Base-by-base conservation (phyloP, 2,113 vertebrate species). In the Tupaia tana region DNA sequence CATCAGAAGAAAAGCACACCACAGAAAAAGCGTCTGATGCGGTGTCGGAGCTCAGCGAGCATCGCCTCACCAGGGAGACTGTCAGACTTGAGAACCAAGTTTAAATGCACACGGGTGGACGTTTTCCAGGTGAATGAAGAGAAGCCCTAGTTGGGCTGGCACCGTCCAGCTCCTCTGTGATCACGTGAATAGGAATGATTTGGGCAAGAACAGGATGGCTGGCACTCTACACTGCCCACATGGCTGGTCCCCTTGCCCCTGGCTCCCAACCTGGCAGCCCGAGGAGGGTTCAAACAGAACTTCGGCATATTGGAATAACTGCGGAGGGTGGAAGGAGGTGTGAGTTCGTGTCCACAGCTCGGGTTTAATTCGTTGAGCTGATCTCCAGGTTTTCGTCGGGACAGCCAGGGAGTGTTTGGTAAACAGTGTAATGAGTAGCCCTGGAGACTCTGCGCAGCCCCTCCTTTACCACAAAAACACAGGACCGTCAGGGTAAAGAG, bases 61-160 rank as follows among this genome's bases (percentile, higher is more conserved):
- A 13, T 12, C 10, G 52, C 70, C 83, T 94, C 85, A 64, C 29
- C 71, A 1, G 92, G 89, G n/a, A 79, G 59, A 15, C 6, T 52
- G 92, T 64, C 69, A 94, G 92, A 73, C 43, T 86, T 91, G 6
- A 77, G 54, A 95, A 80, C 93, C 54, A 89, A 80, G 94, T 59
- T 56, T 13, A 91, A 81, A 86, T 2, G 16, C 93, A 77, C 63
- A 86, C 19, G 83, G 89, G 29, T 29, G 31, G 67, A 89, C 93
- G 90, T 79, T 83, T 82, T 83, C 90, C 79, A 87, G 3, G 66
- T 29, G 0, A 96, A 22, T 56, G 18, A 88, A 89, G 63, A 90
- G 73, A 93, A 92, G 95, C 71, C 9, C 79, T 90, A 89, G 66
- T 11, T 43, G 82, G 19, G 14, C 16, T 56, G 6, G 70, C 67